Evolutionary conservation across 2,797 vertebrate species (phyloP).

Genomic region (Smutsia temminckii): DNA sequence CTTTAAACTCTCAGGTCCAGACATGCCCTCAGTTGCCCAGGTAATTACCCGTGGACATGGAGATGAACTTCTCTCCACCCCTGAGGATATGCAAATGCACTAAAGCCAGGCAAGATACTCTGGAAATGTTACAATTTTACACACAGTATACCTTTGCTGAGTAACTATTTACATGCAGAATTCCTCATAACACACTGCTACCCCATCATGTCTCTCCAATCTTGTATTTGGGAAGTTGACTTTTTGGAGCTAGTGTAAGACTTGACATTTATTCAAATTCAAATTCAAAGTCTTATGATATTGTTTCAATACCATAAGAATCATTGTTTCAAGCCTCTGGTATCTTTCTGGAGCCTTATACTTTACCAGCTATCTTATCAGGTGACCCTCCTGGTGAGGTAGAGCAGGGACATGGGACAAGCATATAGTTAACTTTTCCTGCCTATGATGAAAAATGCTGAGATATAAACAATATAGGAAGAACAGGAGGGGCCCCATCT

Average conservation of each 20-base stretch:
- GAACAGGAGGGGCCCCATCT: no score
- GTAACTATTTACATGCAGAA: background rate
- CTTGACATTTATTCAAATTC: background rate
- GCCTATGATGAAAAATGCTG: no score
- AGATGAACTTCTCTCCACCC: no score
- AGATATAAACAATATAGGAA: no score
- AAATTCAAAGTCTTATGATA: background rate
- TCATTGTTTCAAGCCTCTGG: constrained; percentile 7
- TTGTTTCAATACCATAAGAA: background rate
- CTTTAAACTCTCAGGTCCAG: no score
- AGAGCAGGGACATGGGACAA: no score
- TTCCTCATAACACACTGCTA: background rate
- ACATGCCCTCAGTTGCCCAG: no score
- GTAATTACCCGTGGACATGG: no score
- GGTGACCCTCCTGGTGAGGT: background rate
- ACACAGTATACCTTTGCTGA: background rate
- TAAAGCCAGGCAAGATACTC: no score
- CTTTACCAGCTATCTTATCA: constrained; percentile 3
- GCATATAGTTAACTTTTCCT: no score
- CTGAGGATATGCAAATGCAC: no score
- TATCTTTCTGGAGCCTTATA: background rate
- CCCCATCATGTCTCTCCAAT: background rate
- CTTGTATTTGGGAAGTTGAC: background rate
- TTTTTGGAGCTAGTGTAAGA: background rate
- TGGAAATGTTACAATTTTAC: no score